phyloP scores from a whole-genome alignment of 2,113 vertebrate species.

The Zosterops borbonicus region DNA sequence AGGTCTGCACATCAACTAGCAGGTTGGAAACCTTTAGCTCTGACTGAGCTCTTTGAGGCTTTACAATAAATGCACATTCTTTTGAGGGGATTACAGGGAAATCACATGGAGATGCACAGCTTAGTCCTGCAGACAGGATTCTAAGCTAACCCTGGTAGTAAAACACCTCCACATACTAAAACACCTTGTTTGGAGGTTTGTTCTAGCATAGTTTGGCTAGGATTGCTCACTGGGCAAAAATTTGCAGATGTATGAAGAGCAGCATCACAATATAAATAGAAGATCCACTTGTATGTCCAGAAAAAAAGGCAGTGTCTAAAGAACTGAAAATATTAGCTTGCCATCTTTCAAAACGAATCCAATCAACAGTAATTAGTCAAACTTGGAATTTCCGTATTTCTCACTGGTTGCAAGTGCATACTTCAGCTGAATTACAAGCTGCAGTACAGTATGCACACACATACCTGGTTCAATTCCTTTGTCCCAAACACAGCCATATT shows the following conservation, averaged over 20 bases:
- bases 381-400: background rate
- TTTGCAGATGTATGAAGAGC: background rate
- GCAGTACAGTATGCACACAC: accelerated
- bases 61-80: background rate
- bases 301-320: background rate
- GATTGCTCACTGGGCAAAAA: background rate
- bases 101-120: background rate
- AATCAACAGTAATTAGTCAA: background rate
- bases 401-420: background rate
- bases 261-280: background rate
- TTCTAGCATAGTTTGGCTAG: background rate
- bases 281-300: background rate
- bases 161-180: background rate
- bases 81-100: background rate
- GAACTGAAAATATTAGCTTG: background rate
- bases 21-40: background rate
- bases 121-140: background rate
- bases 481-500: background rate
- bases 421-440: background rate
- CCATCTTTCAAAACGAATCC: background rate
- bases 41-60: background rate
- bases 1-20: background rate
- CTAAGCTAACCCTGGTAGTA: background rate
- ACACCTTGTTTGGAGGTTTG: background rate
- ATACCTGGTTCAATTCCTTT: background rate